Base-by-base conservation (phyloP, 35 echinoderm and acorn worm species). In the Patiria miniata region DNA sequence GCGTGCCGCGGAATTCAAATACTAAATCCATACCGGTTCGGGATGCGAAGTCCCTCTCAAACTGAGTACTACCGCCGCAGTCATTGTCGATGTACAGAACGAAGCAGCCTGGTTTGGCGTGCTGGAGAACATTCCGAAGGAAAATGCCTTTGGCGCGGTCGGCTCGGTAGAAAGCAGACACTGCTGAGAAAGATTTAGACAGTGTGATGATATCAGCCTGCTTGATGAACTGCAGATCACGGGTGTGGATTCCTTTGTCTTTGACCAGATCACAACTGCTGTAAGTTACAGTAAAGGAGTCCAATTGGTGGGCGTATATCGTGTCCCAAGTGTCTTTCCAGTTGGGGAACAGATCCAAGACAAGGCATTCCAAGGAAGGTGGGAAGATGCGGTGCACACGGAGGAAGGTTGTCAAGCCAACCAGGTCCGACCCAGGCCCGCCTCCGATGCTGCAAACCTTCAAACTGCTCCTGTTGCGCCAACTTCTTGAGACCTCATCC, bases 321-420 rank as follows among this genome's bases (percentile, higher is more conserved):
- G 61, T 30, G 9, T 23, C 61, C 61, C 61, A 69, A 29, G 61
- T 69, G 33, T 69, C 22, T 34, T 69, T 69, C 61, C 61, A 69
- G 23, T 21, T 69, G 21, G 61, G 61, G 23, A 22, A 69, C 19
- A 69, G 61, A 69, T 69, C 61, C 61, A 69, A 69, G 33, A 69
- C 61, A 16, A 69, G 18, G 28, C 61, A 69, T 4, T 23, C 33
- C 8, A 69, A 8, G 10, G 61, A 69, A 4, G 61, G 26, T 2
- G 61, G 61, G 28, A 69, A 69, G 22, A 69, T 30, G 12, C 8
- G 0, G 22, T 23, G 1, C 22, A 22, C 61, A 47, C 58, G 58
- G 18, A 61, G 58, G 28, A 61, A 61, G 19, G 7, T 61, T 21
- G 58, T 61, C 58, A 61, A 5, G 58, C 58, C 58, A 7, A 61